phyloP scores from a whole-genome alignment of 2,797 vertebrate genomes.

The Enteromius trimaculatus region DNA sequence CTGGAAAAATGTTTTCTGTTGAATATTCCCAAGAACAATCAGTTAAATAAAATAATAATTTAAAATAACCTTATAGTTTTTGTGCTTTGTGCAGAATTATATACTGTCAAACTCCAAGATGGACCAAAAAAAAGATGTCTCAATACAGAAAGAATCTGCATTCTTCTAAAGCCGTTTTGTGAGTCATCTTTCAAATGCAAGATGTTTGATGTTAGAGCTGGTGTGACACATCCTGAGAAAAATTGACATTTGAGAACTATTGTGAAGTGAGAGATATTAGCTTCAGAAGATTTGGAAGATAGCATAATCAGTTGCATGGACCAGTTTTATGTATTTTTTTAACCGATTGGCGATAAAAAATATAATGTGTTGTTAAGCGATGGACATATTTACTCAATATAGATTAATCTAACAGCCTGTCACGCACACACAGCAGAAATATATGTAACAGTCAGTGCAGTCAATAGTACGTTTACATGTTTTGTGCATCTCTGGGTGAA shows the following conservation, averaged over 20 bases:
- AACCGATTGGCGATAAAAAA: neutral
- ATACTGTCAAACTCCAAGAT: neutral
- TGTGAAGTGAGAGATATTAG: neutral
- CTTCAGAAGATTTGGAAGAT: neutral
- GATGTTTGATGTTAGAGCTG: neutral
- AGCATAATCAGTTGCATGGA: neutral
- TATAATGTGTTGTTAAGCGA: neutral
- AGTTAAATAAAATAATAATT: too few relatives aligned
- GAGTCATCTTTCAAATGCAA: neutral
- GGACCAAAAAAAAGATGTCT: neutral
- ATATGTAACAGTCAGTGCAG: neutral
- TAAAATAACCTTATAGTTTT: too few relatives aligned
- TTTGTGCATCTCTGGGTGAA: too few relatives aligned
- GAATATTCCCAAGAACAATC: too few relatives aligned
- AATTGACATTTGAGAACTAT: neutral
- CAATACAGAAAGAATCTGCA: too few relatives aligned
- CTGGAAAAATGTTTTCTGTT: too few relatives aligned
- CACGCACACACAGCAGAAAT: neutral
- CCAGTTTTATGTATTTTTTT: neutral
- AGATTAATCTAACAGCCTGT: neutral
- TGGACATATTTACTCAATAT: neutral
- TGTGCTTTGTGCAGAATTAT: too few relatives aligned
- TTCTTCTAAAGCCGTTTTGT: neutral
- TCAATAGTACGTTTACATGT: neutral
- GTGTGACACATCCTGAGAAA: neutral